phyloP scores from a whole-genome alignment of 92 coral and sea anemone species.

The Hydrozoanthus gracilis region DNA sequence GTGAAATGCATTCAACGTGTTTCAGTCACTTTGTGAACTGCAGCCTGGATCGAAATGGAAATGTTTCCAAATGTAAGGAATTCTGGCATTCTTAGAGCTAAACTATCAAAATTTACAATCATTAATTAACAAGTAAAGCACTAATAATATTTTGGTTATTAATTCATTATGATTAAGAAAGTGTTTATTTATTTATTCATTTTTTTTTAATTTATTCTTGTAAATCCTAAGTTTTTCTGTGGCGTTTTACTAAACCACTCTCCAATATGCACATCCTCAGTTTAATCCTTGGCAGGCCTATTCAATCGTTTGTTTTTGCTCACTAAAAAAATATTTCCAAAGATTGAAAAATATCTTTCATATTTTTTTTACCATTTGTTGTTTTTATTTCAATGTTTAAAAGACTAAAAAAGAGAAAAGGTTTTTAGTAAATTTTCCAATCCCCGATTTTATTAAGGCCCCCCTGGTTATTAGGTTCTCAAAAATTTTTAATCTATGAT shows the following conservation, averaged over 20 bases:
- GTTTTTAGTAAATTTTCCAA: too few species aligned
- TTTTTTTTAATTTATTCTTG: conserved; percentile 23
- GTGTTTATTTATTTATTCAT: conserved; percentile 24
- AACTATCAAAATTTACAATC: conserved; percentile 25
- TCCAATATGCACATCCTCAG: conserved; percentile 24
- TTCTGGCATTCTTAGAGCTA: conserved; percentile 28
- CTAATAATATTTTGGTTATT: conserved; percentile 24
- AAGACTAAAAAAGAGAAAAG: too few species aligned
- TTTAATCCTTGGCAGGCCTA: conserved; percentile 19
- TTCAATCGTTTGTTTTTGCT: conserved; percentile 4
- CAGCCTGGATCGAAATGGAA: conserved; percentile 29
- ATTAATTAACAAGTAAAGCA: conserved; percentile 25
- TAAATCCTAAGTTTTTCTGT: conserved; percentile 20
- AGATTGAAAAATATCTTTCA: conserved; percentile 20
- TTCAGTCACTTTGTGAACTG: conserved; percentile 28
- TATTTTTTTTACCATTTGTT: too few species aligned
- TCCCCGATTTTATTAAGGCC: conserved; percentile 20
- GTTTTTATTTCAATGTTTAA: conserved; percentile 19
- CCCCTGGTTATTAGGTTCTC: conserved; percentile 22
- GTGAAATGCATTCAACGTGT: conserved; percentile 28
- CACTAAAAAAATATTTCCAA: too few species aligned
- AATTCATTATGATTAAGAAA: conserved; percentile 24
- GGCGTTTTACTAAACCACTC: conserved; percentile 33
- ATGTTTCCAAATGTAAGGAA: conserved; percentile 27
- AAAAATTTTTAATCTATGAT: conserved; percentile 23